Evolutionary conservation across 2,888 invertebrate genomes (phyloP), one percentile per base, ranked within the genome.

Genomic region (Branchipolynoe longqiensis): DNA sequence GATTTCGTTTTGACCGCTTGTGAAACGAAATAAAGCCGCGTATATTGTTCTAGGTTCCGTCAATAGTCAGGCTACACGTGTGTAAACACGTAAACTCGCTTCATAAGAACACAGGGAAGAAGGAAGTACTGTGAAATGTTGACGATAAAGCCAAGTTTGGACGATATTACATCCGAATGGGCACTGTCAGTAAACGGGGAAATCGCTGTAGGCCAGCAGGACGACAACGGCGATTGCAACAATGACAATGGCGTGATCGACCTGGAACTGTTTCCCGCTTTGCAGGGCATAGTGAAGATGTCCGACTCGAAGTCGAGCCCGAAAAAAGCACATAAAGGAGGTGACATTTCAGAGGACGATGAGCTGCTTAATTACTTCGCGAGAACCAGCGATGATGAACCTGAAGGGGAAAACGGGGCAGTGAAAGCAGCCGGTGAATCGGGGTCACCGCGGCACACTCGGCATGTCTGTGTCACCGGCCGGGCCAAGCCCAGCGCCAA

Each of bases 101-200:
- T n/a, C n/a, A n/a, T n/a, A n/a, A n/a, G n/a, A n/a, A n/a, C n/a
- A n/a, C n/a, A 62, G 62, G 31, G 62, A 62, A 62, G 28, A 14
- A 62, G 14, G 1, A 31, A 31, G 31, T 31, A 62, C 12, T 1
- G 56, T 28, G 25, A 6, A 33, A 33, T n/a, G 36, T 38, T 18
- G 69, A 33, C 25, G 14, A 0, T 38, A 12, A 69, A 69, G 38
- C 69, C 14, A 38, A 69, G 4, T 22, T 36, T 31, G 14, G 36
- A 69, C 33, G 69, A 69, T 69, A 69, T 69, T 33, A 38, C 36
- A 14, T 38, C 69, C 0, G 69, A 69, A 69, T 69, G 69, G 69
- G 38, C 14, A 14, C 38, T 69, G 3, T 69, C 69, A 14, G 14
- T 38, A 0, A 38, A 12, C 33, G 33, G 38, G 36, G 69, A 69